These are phyloP conservation scores for Aphis craccivora DNA, from an alignment of 1,140 invertebrate genomes.

Conservation along the genomic window DNA sequence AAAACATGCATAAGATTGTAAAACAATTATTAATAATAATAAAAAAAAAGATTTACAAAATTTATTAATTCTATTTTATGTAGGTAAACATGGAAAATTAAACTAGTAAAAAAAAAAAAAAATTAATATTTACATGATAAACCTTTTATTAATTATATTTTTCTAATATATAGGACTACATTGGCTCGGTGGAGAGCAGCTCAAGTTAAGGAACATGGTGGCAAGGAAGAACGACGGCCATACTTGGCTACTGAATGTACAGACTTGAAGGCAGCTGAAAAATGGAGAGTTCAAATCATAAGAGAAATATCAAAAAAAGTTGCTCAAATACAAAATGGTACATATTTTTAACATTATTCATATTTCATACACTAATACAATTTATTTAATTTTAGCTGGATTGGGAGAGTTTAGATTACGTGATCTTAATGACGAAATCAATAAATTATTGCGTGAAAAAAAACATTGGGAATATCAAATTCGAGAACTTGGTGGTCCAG, in stretches of 20 bases:
- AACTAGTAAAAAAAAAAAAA: background rate
- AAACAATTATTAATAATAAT: background rate
- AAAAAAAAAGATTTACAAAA: background rate
- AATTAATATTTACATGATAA: conserved; percentile 39
- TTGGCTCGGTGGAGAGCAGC: conserved; percentile 93
- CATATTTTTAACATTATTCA: background rate
- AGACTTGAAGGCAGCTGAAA: conserved; percentile 88
- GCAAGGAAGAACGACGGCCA: conserved; percentile 80
- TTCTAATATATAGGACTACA: conserved; percentile 80
- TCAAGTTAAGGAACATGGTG: conserved; percentile 80
- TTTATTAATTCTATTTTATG: background rate
- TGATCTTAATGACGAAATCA: conserved; percentile 99
- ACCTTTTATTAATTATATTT: conserved; percentile 59
- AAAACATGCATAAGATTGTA: background rate
- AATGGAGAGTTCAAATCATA: conserved; percentile 95
- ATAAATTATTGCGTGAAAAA: conserved; percentile 94
- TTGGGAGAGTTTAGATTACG: conserved; percentile 97
- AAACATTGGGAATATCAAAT: conserved; percentile 98
- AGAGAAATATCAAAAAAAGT: conserved; percentile 98
- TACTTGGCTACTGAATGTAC: conserved; percentile 93
- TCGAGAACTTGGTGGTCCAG: conserved; percentile 91
- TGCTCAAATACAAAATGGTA: conserved; percentile 97
- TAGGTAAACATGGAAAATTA: background rate
- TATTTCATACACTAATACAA: background rate
- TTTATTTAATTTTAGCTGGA: conserved; percentile 73